phyloP scores from a whole-genome alignment of 2,113 vertebrate genomes.

The Coturnix japonica region DNA sequence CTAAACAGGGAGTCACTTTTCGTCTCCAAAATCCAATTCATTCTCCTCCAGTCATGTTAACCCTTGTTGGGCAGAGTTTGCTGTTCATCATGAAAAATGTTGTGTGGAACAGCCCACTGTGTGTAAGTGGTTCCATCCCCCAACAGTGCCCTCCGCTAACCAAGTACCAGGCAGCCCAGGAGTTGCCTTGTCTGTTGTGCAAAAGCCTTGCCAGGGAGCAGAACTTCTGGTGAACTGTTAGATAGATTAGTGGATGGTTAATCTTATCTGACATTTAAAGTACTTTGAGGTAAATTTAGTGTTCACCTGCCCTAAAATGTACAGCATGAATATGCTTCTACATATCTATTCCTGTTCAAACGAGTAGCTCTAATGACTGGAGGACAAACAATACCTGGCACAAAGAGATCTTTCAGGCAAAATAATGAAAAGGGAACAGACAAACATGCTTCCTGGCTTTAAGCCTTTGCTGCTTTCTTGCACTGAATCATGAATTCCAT shows the following conservation, averaged over 20 bases:
- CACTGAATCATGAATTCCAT: background rate
- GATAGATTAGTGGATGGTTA: conserved; percentile 2
- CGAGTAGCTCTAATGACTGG: background rate
- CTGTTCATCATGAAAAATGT: conserved; percentile 18
- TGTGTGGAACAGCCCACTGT: background rate
- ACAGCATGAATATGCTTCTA: conserved; percentile 14
- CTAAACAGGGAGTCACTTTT: background rate
- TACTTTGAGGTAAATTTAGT: conserved; percentile 47
- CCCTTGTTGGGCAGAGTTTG: background rate
- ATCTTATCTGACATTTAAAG: conserved; percentile 59
- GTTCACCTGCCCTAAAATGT: conserved; percentile 35
- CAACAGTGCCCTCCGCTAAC: background rate
- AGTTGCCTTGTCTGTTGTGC: background rate
- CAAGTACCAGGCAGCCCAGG: background rate
- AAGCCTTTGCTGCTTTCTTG: background rate
- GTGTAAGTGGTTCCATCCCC: background rate
- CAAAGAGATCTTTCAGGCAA: background rate
- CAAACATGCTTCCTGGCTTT: background rate
- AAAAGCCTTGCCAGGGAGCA: conserved; percentile 2
- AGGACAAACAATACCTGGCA: conserved; percentile 1
- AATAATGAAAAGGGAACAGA: background rate
- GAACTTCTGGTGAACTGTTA: conserved; percentile 2
- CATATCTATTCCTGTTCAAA: conserved; percentile 22
- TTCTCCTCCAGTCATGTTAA: background rate
- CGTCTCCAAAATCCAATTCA: background rate